These are phyloP conservation scores for Eumeta japonica DNA, from an alignment of 1,140 invertebrate species.

Conservation along the genomic window DNA sequence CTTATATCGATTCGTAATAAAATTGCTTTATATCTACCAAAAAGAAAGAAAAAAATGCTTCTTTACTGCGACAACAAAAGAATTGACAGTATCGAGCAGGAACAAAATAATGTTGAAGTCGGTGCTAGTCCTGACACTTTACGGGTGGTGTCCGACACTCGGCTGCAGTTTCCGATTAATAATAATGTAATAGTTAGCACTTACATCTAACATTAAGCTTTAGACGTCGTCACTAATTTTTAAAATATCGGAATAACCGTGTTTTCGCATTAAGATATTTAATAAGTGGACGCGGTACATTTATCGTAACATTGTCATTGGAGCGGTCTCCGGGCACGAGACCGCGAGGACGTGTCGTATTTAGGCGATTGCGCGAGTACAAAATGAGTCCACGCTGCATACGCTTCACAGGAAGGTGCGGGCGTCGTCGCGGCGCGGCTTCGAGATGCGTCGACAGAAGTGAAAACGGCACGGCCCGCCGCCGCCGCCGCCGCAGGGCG, in stretches of 20 bases:
- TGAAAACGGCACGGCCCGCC: conserved; percentile 23
- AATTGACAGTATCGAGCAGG: no score
- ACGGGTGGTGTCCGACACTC: no score
- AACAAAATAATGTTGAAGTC: no score
- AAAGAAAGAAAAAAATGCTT: no score
- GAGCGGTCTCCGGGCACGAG: conserved; percentile 23
- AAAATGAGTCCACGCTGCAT: conserved; percentile 48
- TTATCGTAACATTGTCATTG: no score
- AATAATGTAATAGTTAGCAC: no score
- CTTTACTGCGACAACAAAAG: no score
- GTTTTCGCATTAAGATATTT: conserved; percentile 19
- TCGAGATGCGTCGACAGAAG: conserved; percentile 43
- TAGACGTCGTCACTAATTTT: conserved; percentile 18
- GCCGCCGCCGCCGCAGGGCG: conserved; percentile 11
- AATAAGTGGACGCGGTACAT: conserved; percentile 35
- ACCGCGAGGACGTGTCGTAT: conserved; percentile 36
- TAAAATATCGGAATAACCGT: conserved; percentile 19
- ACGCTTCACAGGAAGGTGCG: conserved; percentile 42
- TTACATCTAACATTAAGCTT: conserved; percentile 9
- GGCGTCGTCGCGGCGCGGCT: conserved; percentile 32
- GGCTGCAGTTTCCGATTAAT: no score
- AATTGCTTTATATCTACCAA: no score
- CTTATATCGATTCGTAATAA: no score
- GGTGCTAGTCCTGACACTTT: no score
- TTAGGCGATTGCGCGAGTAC: conserved; percentile 36